Evolutionary conservation across 1,140 invertebrate genomes (phyloP).

Genomic region (Plodia interpunctella): DNA sequence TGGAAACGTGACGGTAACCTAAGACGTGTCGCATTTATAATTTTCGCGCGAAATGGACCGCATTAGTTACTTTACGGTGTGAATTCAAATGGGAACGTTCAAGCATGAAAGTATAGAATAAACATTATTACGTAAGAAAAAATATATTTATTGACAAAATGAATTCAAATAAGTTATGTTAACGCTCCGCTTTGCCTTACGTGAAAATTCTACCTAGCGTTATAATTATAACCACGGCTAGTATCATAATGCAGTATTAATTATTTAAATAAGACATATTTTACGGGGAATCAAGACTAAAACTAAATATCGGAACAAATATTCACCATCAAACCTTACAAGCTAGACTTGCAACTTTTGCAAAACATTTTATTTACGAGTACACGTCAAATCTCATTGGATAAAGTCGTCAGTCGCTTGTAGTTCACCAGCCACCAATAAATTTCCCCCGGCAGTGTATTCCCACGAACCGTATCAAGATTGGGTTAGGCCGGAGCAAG

Average conservation of each 20-base stretch:
- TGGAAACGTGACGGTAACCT: neutral
- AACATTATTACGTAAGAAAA: no score
- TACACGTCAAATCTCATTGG: constrained; percentile 24
- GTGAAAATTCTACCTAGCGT: no score
- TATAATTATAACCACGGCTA: no score
- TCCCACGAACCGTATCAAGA: constrained; percentile 52
- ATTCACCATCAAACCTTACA: neutral
- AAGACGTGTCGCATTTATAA: constrained; percentile 4
- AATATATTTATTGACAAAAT: no score
- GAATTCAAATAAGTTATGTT: no score
- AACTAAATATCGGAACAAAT: no score
- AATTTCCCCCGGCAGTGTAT: constrained; percentile 39
- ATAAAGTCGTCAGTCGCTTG: constrained; percentile 53
- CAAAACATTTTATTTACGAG: constrained; percentile 32
- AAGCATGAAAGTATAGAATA: neutral
- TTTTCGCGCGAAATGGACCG: neutral
- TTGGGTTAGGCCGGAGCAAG: constrained; percentile 29
- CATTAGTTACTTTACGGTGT: neutral
- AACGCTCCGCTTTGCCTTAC: no score
- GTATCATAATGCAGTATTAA: no score
- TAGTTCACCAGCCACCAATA: constrained; percentile 43
- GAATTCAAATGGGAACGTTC: neutral
- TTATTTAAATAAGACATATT: no score
- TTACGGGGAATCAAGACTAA: no score
- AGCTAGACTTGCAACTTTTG: neutral